These are phyloP conservation scores for Battus philenor DNA, from an alignment of 1,140 invertebrate genomes.

Conservation along the genomic window DNA sequence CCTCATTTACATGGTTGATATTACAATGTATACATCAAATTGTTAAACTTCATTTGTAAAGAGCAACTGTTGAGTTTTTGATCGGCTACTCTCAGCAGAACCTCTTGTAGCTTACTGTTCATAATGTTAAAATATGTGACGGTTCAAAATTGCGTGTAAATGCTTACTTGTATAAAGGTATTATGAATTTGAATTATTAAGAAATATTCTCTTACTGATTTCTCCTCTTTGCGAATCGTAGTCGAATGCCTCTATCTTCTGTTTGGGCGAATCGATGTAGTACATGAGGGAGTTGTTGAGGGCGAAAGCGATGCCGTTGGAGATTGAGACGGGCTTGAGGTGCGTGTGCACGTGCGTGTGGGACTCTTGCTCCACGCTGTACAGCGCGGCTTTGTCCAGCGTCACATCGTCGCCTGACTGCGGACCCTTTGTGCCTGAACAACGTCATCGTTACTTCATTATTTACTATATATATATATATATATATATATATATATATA, in stretches of 20 bases:
- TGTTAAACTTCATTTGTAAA: too few species aligned
- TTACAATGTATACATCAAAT: too few species aligned
- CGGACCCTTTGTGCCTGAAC: slow-evolving; percentile 58
- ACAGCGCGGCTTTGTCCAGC: slow-evolving; percentile 43
- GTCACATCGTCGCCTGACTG: slow-evolving; percentile 43
- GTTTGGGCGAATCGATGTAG: slow-evolving; percentile 81
- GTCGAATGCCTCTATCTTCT: slow-evolving; percentile 80
- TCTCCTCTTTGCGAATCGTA: slow-evolving; percentile 78
- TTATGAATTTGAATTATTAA: too few species aligned
- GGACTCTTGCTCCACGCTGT: slow-evolving; percentile 37
- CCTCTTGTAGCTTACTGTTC: too few species aligned
- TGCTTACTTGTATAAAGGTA: too few species aligned
- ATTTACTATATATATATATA: too few species aligned
- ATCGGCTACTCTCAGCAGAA: too few species aligned
- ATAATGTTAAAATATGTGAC: too few species aligned
- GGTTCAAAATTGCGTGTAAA: too few species aligned
- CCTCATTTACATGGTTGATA: too few species aligned
- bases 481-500: too few species aligned
- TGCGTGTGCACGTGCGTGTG: slow-evolving; percentile 27
- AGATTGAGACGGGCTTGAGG: slow-evolving; percentile 76
- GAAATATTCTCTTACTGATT: slow-evolving; percentile 80
- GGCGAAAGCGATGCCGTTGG: slow-evolving; percentile 86
- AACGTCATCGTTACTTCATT: slow-evolving; percentile 3
- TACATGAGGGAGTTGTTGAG: slow-evolving; percentile 80
- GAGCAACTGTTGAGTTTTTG: too few species aligned